Evolutionary conservation across 1,140 invertebrate species (phyloP).

Genomic region (Leptoteleia sp.): DNA sequence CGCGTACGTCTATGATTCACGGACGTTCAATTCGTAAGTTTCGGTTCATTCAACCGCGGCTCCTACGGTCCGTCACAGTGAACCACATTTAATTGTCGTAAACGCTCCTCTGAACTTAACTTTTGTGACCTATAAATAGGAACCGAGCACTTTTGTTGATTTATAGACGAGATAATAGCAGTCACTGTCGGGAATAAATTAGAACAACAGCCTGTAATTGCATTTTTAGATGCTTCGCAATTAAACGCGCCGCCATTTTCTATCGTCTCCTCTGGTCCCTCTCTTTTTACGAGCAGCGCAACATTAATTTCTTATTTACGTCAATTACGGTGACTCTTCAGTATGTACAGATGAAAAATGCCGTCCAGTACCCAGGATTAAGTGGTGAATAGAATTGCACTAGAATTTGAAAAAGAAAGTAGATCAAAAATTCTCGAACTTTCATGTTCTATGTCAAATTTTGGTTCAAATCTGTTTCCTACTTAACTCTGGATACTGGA

Average conservation of each 20-base stretch:
- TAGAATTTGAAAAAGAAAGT: too few relatives aligned
- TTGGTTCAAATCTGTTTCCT: too few relatives aligned
- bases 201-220: slow-evolving; percentile 22
- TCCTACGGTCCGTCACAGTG: slow-evolving; percentile 1
- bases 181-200: slow-evolving; percentile 41
- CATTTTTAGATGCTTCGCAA: slow-evolving; percentile 15
- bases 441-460: too few relatives aligned
- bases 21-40: background rate
- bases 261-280: background rate
- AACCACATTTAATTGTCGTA: slow-evolving; percentile 26
- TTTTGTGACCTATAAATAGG: slow-evolving; percentile 30
- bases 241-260: background rate
- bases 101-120: slow-evolving; percentile 29
- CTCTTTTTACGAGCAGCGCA: too few relatives aligned
- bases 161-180: slow-evolving; percentile 19
- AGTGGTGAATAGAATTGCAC: too few relatives aligned
- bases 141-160: slow-evolving; percentile 30
- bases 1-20: too few relatives aligned
- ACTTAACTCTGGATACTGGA: too few relatives aligned
- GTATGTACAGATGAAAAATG: too few relatives aligned
- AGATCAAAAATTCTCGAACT: too few relatives aligned
- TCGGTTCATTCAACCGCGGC: slow-evolving; percentile 9
- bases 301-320: too few relatives aligned
- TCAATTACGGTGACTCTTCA: too few relatives aligned
- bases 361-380: too few relatives aligned